Conservation (phyloP, 2,888 invertebrate genomes). For the Limulus polyphemus region DNA sequence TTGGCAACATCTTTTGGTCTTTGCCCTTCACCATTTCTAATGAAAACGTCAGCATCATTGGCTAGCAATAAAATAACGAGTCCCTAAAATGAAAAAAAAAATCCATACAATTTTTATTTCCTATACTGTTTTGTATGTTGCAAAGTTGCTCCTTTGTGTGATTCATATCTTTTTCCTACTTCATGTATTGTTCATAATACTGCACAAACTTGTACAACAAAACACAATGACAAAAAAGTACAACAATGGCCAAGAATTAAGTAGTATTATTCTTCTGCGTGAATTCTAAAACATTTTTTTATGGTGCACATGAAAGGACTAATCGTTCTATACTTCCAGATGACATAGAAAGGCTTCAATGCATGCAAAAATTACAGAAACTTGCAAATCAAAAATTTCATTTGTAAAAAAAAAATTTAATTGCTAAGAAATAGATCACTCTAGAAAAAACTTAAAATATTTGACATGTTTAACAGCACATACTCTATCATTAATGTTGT, state of each 20-base stretch:
- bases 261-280: not conserved
- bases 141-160: not conserved
- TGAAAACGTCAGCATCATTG: slow-evolving; percentile 49
- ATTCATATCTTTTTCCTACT: not conserved
- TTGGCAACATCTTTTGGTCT: slow-evolving; percentile 48
- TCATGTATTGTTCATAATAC: not conserved
- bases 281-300: too few relatives aligned
- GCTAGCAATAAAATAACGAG: slow-evolving; percentile 49
- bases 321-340: too few relatives aligned
- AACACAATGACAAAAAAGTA: not conserved
- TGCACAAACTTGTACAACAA: not conserved
- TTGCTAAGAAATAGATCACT: too few relatives aligned
- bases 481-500: too few relatives aligned
- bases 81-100: slow-evolving; percentile 41
- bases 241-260: not conserved
- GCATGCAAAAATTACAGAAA: too few relatives aligned
- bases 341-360: too few relatives aligned
- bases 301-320: too few relatives aligned
- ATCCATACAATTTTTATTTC: not conserved
- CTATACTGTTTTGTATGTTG: not conserved
- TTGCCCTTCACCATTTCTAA: slow-evolving; percentile 52
- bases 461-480: too few relatives aligned
- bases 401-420: too few relatives aligned
- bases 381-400: too few relatives aligned
- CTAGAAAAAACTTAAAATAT: too few relatives aligned